These are phyloP conservation scores for Apolygus lucorum DNA, from an alignment of 1,140 invertebrate species.

Conservation along the genomic window DNA sequence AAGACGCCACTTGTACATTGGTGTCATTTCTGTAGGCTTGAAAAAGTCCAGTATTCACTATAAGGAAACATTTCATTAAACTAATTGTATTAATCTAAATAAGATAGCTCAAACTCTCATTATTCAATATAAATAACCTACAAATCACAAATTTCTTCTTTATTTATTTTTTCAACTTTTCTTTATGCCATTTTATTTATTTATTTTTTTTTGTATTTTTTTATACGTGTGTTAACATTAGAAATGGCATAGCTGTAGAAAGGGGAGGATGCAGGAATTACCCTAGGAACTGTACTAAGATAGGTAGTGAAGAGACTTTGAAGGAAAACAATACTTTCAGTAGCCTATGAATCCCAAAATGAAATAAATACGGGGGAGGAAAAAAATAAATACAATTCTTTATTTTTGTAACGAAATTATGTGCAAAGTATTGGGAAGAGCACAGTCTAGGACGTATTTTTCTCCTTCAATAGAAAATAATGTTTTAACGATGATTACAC, in stretches of 20 bases:
- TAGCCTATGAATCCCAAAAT: slow-evolving; percentile 8
- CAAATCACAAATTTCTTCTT: slow-evolving; percentile 27
- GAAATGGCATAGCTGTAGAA: slow-evolving; percentile 25
- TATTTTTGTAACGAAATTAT: too few species aligned
- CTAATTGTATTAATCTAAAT: slow-evolving; percentile 30
- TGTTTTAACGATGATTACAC: background rate
- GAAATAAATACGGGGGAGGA: background rate
- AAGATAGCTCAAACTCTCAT: slow-evolving; percentile 29
- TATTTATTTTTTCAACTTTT: slow-evolving; percentile 1
- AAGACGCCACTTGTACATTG: background rate
- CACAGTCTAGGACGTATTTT: too few species aligned
- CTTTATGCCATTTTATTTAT: background rate
- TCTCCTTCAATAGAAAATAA: too few species aligned
- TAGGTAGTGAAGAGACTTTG: background rate
- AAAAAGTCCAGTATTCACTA: slow-evolving; percentile 23
- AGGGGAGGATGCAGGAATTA: background rate
- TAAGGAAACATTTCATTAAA: slow-evolving; percentile 27
- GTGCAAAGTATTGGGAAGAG: too few species aligned
- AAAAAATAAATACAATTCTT: background rate
- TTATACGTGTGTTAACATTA: background rate
- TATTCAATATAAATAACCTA: slow-evolving; percentile 29
- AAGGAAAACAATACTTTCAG: background rate
- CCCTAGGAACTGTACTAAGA: slow-evolving; percentile 11
- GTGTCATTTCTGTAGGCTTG: slow-evolving; percentile 23
- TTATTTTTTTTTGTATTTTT: slow-evolving; percentile 14